Evolutionary conservation across 2,888 invertebrate genomes (phyloP).

Genomic region (Acrocyrtus sp.): DNA sequence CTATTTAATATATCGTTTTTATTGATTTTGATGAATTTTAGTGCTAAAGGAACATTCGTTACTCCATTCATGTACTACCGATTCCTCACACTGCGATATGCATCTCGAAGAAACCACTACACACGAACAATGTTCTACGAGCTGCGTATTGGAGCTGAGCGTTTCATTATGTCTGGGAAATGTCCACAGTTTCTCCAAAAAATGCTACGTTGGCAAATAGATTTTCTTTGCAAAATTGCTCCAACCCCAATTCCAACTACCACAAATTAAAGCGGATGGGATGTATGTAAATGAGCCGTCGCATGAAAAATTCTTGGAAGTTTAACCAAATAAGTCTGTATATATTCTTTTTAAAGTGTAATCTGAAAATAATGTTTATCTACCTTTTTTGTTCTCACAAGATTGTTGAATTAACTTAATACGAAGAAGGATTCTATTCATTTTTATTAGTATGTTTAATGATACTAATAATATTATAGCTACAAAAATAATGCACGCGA

Average conservation of each 20-base stretch:
- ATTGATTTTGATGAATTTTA: conserved; percentile 71
- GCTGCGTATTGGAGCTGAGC: conserved; percentile 78
- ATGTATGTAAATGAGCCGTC: too few relatives aligned
- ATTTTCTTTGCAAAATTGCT: conserved; percentile 80
- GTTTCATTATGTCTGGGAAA: conserved; percentile 74
- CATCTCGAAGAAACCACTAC: conserved; percentile 95
- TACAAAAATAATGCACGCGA: too few relatives aligned
- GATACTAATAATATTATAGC: too few relatives aligned
- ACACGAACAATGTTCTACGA: conserved; percentile 93
- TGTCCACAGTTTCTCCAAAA: conserved; percentile 76
- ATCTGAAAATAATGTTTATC: too few relatives aligned
- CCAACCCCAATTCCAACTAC: conserved; percentile 70
- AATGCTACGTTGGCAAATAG: conserved; percentile 73
- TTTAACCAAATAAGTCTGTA: too few relatives aligned
- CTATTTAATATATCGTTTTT: too few relatives aligned
- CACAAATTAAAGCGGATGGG: conserved; percentile 19
- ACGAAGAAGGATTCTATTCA: too few relatives aligned
- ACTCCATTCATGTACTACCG: conserved; percentile 98
- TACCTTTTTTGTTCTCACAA: too few relatives aligned
- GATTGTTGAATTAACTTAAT: too few relatives aligned
- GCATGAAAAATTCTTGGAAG: too few relatives aligned
- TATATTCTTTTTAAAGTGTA: too few relatives aligned
- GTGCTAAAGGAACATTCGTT: conserved; percentile 89
- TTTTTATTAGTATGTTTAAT: too few relatives aligned
- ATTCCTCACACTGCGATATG: conserved; percentile 91